Base-by-base conservation (phyloP, 2,888 invertebrate species). In the Trichopria drosophilae region DNA sequence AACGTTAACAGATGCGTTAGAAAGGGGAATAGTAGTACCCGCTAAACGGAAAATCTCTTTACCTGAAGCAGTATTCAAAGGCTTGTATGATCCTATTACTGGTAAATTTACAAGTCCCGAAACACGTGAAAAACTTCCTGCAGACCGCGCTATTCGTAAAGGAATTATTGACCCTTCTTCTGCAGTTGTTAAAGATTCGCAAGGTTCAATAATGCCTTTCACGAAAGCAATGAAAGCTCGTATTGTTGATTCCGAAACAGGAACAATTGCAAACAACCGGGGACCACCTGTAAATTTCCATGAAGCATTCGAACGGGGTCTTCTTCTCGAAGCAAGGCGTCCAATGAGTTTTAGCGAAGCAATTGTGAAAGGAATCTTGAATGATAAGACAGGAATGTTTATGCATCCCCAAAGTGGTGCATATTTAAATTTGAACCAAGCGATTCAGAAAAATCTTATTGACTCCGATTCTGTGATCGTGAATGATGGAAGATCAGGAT, bases 31-130 rank as follows among this genome's bases (percentile, higher is more conserved):
- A 22, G 84, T 93, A 41, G 82, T 92, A 5, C 88, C 90, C 6
- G 86, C 90, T 29, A 89, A 90, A 71, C 84, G 87, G 43, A 89
- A 88, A 72, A 84, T 91, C 57, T 90, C 90, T 53, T 79, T 93
- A 20, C 89, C 90, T 1, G 92, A 93, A 77, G 93, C 93, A 2
- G 87, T 94, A n/a, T 88, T 88, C 66, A 88, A 90, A 76, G 93
- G 93, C n/a, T 84, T 90, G 57, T 93, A 93, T 68, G 91, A 95
- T 78, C 87, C 89, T 0, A 82, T 84, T 63, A 86, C 88, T 24
- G 93, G 93, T 36, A 85, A 88, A 67, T 89, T 92, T 68, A 86
- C 86, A 26, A 88, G 88, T 71, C 86, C 90, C 3, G 82, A 84
- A 64, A 87, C 86, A n/a, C 85, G 86, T 63, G 88, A 89, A 72